Conservation (phyloP, 2,113 vertebrate species). For the Eulemur rufifrons region DNA sequence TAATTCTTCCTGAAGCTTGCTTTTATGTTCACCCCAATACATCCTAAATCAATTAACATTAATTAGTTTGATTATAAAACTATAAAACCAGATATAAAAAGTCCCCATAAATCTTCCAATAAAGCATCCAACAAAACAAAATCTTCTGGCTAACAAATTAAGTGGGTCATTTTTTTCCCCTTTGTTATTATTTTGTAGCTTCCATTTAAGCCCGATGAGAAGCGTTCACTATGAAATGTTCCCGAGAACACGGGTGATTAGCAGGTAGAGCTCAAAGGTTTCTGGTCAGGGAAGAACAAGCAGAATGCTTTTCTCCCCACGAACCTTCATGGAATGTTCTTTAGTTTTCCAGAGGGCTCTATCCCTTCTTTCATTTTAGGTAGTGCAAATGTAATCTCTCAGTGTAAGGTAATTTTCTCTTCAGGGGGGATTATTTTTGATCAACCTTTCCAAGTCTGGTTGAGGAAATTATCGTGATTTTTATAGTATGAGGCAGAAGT, state of each 20-base stretch:
- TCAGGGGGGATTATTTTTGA: too few relatives aligned
- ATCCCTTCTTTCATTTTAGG: not conserved
- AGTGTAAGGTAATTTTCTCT: not conserved
- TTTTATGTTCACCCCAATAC: not conserved
- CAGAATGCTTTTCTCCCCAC: not conserved
- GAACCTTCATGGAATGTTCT: not conserved
- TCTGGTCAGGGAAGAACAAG: not conserved
- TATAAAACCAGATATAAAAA: constrained; percentile 26
- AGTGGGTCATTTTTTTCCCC: not conserved
- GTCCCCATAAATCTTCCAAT: not conserved
- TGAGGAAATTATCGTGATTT: not conserved
- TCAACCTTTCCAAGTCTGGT: not conserved
- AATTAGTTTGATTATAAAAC: constrained; percentile 41
- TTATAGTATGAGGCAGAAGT: too few relatives aligned
- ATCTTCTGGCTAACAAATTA: not conserved
- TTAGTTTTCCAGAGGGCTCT: not conserved
- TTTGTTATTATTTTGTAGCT: not conserved
- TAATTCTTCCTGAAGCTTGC: not conserved
- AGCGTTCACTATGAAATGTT: not conserved
- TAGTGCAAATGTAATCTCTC: not conserved
- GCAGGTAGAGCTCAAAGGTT: not conserved
- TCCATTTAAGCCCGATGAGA: not conserved
- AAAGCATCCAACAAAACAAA: not conserved
- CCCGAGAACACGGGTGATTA: not conserved
- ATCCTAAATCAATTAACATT: not conserved